These are phyloP conservation scores for Cryptus armator DNA, from an alignment of 2,888 invertebrate species.

Conservation along the genomic window DNA sequence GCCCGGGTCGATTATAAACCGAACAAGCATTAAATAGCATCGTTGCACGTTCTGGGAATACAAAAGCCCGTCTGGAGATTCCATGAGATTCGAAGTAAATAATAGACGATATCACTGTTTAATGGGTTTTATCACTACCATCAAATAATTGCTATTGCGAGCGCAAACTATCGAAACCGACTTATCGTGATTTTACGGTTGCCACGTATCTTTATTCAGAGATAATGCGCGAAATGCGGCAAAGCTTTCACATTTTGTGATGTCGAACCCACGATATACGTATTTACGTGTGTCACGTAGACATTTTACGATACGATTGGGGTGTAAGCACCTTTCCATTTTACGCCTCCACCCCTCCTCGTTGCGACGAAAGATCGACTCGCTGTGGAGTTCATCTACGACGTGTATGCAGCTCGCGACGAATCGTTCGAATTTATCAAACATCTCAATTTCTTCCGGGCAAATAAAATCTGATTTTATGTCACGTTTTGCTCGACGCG, in stretches of 20 bases:
- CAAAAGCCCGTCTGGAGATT: not conserved
- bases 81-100: not conserved
- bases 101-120: not conserved
- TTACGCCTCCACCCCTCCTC: not conserved
- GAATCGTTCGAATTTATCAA: conserved; percentile 19
- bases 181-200: no score
- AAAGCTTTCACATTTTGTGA: conserved; percentile 29
- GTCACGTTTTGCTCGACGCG: no score
- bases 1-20: conserved; percentile 29
- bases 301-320: conserved; percentile 3
- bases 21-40: conserved; percentile 5
- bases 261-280: not conserved
- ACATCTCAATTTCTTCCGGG: not conserved
- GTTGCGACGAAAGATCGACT: conserved; percentile 31
- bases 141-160: no score
- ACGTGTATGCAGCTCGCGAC: conserved; percentile 7
- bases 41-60: conserved; percentile 20
- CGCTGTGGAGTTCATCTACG: not conserved
- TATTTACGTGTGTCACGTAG: not conserved
- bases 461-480: not conserved
- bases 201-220: no score
- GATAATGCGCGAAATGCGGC: not conserved
- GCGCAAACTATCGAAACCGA: no score
- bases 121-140: not conserved
- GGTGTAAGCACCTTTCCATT: conserved; percentile 13